Percentiles rank a stretch among this genome's conserved stretches.
These are phyloP conservation scores for Idaea aversata DNA, from an alignment of 2,888 invertebrate species.

Conservation along the genomic window DNA sequence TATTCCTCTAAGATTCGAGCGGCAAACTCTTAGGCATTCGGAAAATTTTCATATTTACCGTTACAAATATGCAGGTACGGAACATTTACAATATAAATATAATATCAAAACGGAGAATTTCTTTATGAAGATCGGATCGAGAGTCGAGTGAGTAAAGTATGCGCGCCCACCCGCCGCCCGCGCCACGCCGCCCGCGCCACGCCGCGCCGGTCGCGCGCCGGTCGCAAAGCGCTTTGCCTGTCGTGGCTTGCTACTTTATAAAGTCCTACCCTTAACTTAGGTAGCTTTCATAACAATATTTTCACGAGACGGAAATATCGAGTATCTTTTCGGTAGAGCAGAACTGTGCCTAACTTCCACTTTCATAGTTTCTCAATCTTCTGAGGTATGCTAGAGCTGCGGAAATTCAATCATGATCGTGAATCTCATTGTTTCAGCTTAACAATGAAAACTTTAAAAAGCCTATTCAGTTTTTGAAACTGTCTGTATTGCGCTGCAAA, in stretches of 20 bases:
- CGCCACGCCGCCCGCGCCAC: no score
- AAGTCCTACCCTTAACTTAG: constrained; percentile 23
- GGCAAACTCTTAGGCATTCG: constrained; percentile 71
- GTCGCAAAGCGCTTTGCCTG: constrained; percentile 49
- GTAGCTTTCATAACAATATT: not conserved
- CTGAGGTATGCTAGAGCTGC: no score
- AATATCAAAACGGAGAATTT: constrained; percentile 81
- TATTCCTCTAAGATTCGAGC: constrained; percentile 65
- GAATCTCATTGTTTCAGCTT: no score
- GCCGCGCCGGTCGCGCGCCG: constrained; percentile 28
- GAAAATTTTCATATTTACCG: constrained; percentile 81
- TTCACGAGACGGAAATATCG: not conserved
- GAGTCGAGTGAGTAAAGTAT: constrained; percentile 73
- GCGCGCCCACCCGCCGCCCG: no score
- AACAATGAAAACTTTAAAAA: no score
- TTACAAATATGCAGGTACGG: constrained; percentile 80
- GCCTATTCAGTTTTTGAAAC: not conserved
- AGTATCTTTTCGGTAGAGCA: no score
- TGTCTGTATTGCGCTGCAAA: not conserved
- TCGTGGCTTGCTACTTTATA: constrained; percentile 51
- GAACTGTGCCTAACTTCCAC: no score
- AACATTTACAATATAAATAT: constrained; percentile 79
- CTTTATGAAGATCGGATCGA: constrained; percentile 79
- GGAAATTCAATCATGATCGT: no score
- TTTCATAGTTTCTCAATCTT: no score